These are phyloP conservation scores for Drosophila helvetica DNA, from an alignment of 2,888 invertebrate species.

Conservation along the genomic window DNA sequence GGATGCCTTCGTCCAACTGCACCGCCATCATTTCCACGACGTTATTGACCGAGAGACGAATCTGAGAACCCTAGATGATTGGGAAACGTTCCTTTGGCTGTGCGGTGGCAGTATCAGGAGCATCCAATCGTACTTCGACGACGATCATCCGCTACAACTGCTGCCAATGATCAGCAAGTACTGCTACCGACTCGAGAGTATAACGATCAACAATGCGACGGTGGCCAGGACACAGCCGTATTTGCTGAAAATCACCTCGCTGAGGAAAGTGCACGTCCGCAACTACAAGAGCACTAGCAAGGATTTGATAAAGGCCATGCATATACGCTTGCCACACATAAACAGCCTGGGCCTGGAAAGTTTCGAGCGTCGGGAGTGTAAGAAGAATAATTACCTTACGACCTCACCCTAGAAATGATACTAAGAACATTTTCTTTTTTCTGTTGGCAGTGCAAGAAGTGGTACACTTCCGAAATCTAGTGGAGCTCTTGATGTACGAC, in stretches of 20 bases:
- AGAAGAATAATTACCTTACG: conserved; percentile 17
- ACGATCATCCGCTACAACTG: conserved; percentile 63
- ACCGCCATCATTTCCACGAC: conserved; percentile 51
- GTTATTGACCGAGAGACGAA: conserved; percentile 59
- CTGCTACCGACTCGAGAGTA: conserved; percentile 54
- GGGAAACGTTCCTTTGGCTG: conserved; percentile 65
- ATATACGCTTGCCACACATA: conserved; percentile 50
- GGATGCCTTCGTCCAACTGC: conserved; percentile 60
- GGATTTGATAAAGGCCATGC: conserved; percentile 54
- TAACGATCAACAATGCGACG: conserved; percentile 60
- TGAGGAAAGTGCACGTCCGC: conserved; percentile 55
- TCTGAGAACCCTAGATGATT: conserved; percentile 56
- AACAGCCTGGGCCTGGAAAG: conserved; percentile 54
- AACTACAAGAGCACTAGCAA: conserved; percentile 67
- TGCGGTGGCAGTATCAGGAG: conserved; percentile 55
- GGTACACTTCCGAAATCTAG: conserved; percentile 49
- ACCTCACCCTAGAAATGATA: not conserved
- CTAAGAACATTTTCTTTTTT: not conserved
- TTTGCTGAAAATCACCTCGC: conserved; percentile 44
- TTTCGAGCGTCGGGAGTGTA: conserved; percentile 62
- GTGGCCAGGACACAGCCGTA: conserved; percentile 49
- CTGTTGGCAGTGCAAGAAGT: conserved; percentile 57
- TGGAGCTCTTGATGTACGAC: conserved; percentile 58
- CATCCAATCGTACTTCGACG: conserved; percentile 58
- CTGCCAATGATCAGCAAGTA: conserved; percentile 54